phyloP scores from a whole-genome alignment of 2,113 vertebrate genomes.

The Clarias magur region DNA sequence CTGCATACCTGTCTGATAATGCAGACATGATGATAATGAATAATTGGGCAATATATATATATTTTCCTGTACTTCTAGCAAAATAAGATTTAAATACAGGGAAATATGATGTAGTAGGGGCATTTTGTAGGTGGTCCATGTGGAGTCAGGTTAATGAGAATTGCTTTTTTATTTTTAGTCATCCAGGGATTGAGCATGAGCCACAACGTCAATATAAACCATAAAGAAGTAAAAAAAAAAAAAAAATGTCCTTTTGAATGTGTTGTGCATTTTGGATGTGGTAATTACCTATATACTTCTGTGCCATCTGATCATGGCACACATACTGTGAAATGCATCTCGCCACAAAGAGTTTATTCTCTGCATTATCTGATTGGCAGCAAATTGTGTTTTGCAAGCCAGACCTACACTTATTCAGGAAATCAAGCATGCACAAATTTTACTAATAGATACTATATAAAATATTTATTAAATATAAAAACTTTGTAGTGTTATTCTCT shows the following conservation, averaged over 20 bases:
- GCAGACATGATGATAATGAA: neutral
- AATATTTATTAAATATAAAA: no score
- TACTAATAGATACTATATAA: neutral
- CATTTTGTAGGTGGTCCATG: neutral
- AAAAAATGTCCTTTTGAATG: neutral
- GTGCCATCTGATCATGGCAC: neutral
- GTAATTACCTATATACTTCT: neutral
- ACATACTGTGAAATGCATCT: neutral
- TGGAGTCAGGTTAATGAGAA: neutral
- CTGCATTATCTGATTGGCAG: neutral
- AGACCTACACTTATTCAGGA: neutral
- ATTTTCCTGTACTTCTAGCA: neutral
- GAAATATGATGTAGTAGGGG: neutral
- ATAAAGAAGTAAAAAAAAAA: no score
- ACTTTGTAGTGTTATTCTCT: neutral
- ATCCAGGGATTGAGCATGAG: neutral
- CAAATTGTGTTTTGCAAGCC: neutral
- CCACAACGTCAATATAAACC: no score
- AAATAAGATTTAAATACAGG: neutral
- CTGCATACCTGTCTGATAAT: neutral
- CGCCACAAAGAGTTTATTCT: neutral
- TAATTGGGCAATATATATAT: neutral
- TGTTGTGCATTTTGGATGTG: neutral
- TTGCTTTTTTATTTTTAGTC: neutral
- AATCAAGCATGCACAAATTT: neutral